A percentile compares a stretch with the other conserved stretches of the same genome.
Evolutionary conservation across 2,113 vertebrate species (phyloP).

Genomic region (Lutjanus erythropterus): DNA sequence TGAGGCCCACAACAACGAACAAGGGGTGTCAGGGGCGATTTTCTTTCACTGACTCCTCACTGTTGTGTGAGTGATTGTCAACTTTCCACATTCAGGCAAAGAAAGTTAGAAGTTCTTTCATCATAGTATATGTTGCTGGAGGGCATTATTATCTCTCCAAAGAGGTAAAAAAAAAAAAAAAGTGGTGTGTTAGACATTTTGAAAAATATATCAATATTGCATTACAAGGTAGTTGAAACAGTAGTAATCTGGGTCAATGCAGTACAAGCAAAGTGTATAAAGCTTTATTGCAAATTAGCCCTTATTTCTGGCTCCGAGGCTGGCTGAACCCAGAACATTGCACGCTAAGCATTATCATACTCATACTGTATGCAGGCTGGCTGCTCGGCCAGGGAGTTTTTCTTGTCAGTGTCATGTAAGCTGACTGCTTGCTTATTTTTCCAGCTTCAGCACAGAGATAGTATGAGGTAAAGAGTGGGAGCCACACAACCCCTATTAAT

Average conservation of each 20-base stretch:
- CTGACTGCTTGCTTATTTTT: constrained; percentile 88
- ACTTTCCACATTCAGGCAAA: constrained; percentile 23
- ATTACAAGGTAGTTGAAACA: constrained; percentile 3
- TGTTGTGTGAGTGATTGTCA: background rate
- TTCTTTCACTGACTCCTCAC: background rate
- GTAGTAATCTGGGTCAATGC: constrained; percentile 9
- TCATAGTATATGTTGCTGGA: constrained; percentile 4
- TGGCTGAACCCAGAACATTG: constrained; percentile 21
- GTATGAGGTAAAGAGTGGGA: constrained; percentile 65
- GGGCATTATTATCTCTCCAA: constrained; percentile 23
- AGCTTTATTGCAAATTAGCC: constrained; percentile 26
- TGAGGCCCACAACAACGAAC: no score
- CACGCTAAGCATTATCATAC: constrained; percentile 32
- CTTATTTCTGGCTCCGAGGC: constrained; percentile 21
- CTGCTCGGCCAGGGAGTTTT: constrained; percentile 40
- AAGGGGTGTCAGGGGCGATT: no score
- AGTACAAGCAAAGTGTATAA: constrained; percentile 8
- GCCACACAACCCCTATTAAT: constrained; percentile 85
- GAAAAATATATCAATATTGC: constrained; percentile 4
- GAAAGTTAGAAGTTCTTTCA: constrained; percentile 9
- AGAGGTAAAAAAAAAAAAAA: constrained; percentile 16
- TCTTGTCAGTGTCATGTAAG: constrained; percentile 70
- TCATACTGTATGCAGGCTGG: constrained; percentile 34
- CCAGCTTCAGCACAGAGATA: constrained; percentile 78
- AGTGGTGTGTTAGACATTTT: background rate